phyloP scores from a whole-genome alignment of 2,797 vertebrate species.

The Sylvilagus floridanus region DNA sequence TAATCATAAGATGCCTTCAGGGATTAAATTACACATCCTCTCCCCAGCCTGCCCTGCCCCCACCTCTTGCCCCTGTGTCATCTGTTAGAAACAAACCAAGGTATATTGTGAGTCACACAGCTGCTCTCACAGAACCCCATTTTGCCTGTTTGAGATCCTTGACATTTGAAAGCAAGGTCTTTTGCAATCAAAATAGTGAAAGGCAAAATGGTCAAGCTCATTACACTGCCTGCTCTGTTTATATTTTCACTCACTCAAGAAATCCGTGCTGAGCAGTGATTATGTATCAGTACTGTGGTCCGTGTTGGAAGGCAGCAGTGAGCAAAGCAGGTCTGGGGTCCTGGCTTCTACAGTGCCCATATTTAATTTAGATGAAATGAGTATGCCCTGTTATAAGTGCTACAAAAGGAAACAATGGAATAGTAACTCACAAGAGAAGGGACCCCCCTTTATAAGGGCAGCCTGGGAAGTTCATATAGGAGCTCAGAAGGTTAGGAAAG shows the following conservation, averaged over 20 bases:
- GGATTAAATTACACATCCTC: not conserved
- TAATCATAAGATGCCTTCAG: not conserved
- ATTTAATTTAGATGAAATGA: not conserved
- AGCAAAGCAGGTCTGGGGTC: not conserved
- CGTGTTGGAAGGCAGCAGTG: not conserved
- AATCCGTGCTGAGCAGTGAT: not conserved
- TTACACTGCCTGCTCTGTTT: not conserved
- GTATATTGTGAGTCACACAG: not conserved
- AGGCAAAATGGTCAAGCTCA: not conserved
- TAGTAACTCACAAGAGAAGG: not conserved
- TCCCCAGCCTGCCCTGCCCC: not conserved
- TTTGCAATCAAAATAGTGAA: not conserved
- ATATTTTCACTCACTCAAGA: not conserved
- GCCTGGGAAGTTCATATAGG: not conserved
- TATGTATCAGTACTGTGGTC: not conserved
- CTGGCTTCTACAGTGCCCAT: not conserved
- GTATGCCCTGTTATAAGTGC: not conserved
- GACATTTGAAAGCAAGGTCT: not conserved
- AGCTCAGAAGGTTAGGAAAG: not conserved
- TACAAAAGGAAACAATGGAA: not conserved
- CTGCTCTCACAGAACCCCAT: not conserved
- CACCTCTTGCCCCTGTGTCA: not conserved
- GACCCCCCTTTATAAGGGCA: not conserved
- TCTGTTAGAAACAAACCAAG: not conserved
- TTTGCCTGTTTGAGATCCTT: constrained; percentile 14